A percentile compares a stretch with the other conserved stretches of the same genome.
Conservation (phyloP, 2,113 vertebrate genomes). For the Trematocara marginatum region DNA sequence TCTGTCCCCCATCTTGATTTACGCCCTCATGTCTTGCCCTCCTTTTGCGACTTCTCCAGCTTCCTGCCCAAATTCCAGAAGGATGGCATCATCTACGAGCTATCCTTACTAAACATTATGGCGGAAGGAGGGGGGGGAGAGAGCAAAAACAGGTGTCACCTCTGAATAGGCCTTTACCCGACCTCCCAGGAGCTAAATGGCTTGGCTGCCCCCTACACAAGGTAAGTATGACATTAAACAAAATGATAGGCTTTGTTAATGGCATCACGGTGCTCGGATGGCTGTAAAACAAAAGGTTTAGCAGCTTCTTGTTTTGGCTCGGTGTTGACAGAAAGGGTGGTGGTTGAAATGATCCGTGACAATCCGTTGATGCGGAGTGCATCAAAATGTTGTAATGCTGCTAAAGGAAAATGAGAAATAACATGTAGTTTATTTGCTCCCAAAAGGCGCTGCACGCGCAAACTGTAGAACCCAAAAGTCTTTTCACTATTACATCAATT, state of each 20-base stretch:
- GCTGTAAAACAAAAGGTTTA: constrained; percentile 38
- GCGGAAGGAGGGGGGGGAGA: not conserved
- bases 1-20: constrained; percentile 39
- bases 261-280: not conserved
- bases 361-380: not conserved
- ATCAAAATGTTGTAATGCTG: not conserved
- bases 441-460: not conserved
- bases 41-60: constrained; percentile 2
- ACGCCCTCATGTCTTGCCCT: not conserved
- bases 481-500: not conserved
- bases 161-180: not conserved
- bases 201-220: not conserved
- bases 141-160: constrained; percentile 48
- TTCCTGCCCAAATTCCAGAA: constrained; percentile 41
- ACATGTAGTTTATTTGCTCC: not conserved
- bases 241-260: constrained; percentile 20
- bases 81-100: not conserved
- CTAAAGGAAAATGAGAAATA: not conserved
- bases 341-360: constrained; percentile 22
- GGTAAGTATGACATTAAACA: constrained; percentile 27
- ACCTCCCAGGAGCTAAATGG: constrained; percentile 4
- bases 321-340: not conserved
- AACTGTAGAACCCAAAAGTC: not conserved
- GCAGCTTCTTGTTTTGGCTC: constrained; percentile 18
- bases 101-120: not conserved